A percentile compares a stretch with the other conserved stretches of the same genome.
These are phyloP conservation scores for Apodemia hepburni DNA, from an alignment of 2,888 invertebrate genomes.

Conservation along the genomic window DNA sequence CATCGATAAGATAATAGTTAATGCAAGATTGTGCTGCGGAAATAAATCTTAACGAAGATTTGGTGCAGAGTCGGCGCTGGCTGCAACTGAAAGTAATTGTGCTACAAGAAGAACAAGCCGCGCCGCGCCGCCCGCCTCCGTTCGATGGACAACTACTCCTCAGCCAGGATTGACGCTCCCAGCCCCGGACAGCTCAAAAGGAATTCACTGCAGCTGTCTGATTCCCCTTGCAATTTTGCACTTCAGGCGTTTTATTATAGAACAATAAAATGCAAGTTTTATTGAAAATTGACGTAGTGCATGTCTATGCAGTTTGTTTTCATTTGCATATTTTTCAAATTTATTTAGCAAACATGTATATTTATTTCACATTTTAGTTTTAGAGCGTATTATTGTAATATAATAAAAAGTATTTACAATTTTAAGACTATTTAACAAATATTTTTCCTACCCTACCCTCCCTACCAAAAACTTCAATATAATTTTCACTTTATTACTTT, in stretches of 20 bases:
- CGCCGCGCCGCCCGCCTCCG: conserved; percentile 51
- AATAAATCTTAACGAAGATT: conserved; percentile 76
- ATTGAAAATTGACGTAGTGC: too few species aligned
- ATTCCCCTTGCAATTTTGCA: background rate
- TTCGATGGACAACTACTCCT: conserved; percentile 69
- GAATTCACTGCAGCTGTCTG: background rate
- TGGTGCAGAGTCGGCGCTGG: conserved; percentile 75
- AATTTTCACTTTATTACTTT: background rate
- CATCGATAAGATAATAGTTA: conserved; percentile 68
- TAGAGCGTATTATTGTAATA: too few species aligned
- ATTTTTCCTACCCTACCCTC: background rate
- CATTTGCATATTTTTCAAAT: too few species aligned
- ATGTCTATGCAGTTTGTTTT: too few species aligned
- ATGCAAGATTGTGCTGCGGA: conserved; percentile 80
- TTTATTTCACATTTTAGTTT: too few species aligned
- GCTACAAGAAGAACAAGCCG: conserved; percentile 85
- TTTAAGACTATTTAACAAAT: background rate
- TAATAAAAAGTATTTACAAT: too few species aligned
- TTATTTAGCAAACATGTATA: too few species aligned
- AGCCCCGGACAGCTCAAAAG: background rate
- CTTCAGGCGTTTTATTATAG: background rate
- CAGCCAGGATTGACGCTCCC: conserved; percentile 74
- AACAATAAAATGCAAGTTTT: background rate
- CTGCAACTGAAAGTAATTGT: conserved; percentile 87
- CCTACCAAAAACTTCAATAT: background rate